Conservation (phyloP, 2,797 vertebrate genomes). For the Crenichthys baileyi region DNA sequence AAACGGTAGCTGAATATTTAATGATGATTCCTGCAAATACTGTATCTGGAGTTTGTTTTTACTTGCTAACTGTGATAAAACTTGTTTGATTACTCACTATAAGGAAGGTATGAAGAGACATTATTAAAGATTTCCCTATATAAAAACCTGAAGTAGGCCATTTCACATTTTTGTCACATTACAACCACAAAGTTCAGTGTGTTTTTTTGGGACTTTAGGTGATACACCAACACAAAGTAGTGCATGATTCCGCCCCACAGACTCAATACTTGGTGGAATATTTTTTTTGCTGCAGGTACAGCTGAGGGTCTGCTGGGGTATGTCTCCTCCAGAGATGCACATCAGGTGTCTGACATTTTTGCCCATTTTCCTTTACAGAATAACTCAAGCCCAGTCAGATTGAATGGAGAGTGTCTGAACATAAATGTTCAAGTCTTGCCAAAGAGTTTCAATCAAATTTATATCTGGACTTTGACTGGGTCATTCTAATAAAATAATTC, state of each 20-base stretch:
- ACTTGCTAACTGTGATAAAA: slow-evolving; percentile 12
- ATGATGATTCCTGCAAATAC: slow-evolving; percentile 11
- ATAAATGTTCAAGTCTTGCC: background rate
- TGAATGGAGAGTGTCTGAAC: background rate
- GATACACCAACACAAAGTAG: too few relatives aligned
- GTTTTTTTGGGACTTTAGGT: background rate
- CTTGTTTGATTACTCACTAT: slow-evolving; percentile 14
- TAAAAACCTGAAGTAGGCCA: background rate
- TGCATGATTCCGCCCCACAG: background rate
- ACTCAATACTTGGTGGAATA: background rate
- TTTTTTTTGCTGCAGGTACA: too few relatives aligned
- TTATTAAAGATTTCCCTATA: slow-evolving; percentile 2
- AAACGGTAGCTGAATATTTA: slow-evolving; percentile 5
- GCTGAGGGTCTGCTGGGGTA: too few relatives aligned
- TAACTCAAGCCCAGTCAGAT: background rate
- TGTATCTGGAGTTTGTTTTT: slow-evolving; percentile 23
- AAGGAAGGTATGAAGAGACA: slow-evolving; percentile 6
- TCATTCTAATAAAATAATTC: background rate
- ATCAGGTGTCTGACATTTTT: background rate
- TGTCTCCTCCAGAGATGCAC: background rate
- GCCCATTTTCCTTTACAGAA: background rate
- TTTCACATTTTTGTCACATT: background rate
- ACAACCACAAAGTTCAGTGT: background rate
- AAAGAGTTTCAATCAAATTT: background rate
- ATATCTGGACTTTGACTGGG: background rate